Evolutionary conservation across 2,888 invertebrate genomes (phyloP).

Genomic region (Nycteola revayana): DNA sequence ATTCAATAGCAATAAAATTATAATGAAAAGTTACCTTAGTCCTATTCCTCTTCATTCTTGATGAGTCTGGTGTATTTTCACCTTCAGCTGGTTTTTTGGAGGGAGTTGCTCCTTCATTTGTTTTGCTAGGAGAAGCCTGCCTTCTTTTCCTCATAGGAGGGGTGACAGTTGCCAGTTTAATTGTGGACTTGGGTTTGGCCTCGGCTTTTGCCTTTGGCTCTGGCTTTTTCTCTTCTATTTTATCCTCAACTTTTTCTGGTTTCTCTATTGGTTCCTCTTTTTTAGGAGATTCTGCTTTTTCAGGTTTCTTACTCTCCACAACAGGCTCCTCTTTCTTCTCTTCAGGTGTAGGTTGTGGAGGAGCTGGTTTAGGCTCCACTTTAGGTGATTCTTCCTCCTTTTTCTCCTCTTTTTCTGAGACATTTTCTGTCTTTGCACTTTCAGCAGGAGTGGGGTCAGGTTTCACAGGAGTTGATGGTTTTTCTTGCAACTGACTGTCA

Average conservation of each 20-base stretch:
- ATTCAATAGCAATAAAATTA: not conserved
- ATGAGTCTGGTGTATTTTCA: conserved; percentile 62
- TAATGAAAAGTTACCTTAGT: conserved; percentile 61
- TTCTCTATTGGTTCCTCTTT: conserved; percentile 36
- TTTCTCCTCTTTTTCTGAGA: conserved; percentile 54
- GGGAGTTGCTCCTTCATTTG: conserved; percentile 54
- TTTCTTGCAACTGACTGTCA: conserved; percentile 56
- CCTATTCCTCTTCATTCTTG: conserved; percentile 69
- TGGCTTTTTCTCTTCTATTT: conserved; percentile 48
- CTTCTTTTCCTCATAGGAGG: conserved; percentile 81
- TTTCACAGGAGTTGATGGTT: conserved; percentile 45
- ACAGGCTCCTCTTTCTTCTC: conserved; percentile 48
- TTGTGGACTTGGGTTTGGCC: conserved; percentile 69
- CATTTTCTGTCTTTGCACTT: conserved; percentile 46
- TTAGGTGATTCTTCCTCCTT: conserved; percentile 43
- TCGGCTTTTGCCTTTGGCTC: conserved; percentile 58
- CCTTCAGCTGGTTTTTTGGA: conserved; percentile 61
- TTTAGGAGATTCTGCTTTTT: conserved; percentile 37
- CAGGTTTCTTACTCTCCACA: conserved; percentile 33
- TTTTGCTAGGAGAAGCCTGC: conserved; percentile 68
- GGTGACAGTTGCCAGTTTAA: conserved; percentile 80
- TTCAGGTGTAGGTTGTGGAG: conserved; percentile 21
- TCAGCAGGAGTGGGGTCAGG: conserved; percentile 44
- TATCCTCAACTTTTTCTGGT: conserved; percentile 52
- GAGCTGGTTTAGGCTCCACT: conserved; percentile 36